These are phyloP conservation scores for Pheosia gnoma DNA, from an alignment of 2,888 invertebrate genomes.

Conservation along the genomic window DNA sequence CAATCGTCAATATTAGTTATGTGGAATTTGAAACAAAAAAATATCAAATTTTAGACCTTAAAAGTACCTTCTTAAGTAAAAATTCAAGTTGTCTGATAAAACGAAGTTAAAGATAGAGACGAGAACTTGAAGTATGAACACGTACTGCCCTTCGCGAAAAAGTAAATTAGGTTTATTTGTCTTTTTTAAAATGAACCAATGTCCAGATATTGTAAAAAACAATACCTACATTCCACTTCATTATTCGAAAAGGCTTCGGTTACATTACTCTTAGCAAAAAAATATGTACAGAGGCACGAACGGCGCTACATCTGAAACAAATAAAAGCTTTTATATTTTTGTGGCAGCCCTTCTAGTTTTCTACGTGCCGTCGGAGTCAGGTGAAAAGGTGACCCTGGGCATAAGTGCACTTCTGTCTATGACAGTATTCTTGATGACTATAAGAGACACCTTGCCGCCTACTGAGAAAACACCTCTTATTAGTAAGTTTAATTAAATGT, in stretches of 20 bases:
- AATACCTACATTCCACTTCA: neutral
- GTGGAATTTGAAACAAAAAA: too few species aligned
- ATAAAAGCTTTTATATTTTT: conserved; percentile 17
- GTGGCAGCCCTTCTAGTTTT: conserved; percentile 90
- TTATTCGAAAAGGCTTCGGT: neutral
- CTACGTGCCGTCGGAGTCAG: conserved; percentile 94
- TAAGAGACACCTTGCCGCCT: conserved; percentile 92
- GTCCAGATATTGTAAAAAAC: neutral
- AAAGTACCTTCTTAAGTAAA: neutral
- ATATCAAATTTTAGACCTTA: too few species aligned
- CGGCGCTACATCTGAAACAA: conserved; percentile 10
- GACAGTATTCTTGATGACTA: conserved; percentile 95
- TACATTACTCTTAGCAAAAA: neutral
- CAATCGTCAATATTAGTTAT: too few species aligned
- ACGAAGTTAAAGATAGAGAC: neutral
- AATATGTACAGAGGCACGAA: neutral
- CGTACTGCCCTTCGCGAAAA: neutral
- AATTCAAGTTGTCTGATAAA: neutral
- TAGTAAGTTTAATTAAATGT: conserved; percentile 83
- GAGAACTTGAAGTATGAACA: neutral
- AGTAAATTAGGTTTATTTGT: neutral
- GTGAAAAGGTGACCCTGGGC: conserved; percentile 94
- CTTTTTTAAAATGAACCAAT: neutral
- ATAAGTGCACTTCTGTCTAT: conserved; percentile 94
- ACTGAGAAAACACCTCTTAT: conserved; percentile 94